Evolutionary conservation across 2,797 vertebrate genomes (phyloP).

Genomic region (Acanthurus tractus): DNA sequence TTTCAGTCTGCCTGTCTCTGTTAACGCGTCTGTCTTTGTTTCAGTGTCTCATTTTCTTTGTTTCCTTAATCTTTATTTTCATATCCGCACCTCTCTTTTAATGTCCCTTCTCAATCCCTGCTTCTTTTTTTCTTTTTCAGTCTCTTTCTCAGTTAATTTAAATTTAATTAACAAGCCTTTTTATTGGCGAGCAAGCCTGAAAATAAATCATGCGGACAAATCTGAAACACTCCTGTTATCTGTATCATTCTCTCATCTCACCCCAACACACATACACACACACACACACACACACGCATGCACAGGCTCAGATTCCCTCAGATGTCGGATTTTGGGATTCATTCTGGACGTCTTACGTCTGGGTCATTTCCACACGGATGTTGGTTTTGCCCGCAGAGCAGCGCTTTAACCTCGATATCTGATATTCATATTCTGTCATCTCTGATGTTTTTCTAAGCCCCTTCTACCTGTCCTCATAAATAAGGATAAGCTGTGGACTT

Average conservation of each 20-base stretch:
- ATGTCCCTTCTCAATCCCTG: background rate
- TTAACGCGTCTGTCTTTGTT: background rate
- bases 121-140: background rate
- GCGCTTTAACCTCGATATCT: constrained; percentile 54
- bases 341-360: constrained; percentile 54
- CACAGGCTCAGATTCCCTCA: constrained; percentile 64
- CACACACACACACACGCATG: constrained; percentile 21
- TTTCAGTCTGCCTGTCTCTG: constrained; percentile 7
- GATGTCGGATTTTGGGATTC: constrained; percentile 61
- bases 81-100: too few relatives aligned
- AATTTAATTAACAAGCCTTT: constrained; percentile 49
- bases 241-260: constrained; percentile 44
- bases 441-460: constrained; percentile 56
- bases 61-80: too few relatives aligned
- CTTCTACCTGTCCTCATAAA: constrained; percentile 59
- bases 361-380: constrained; percentile 74
- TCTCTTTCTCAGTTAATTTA: constrained; percentile 37
- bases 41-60: background rate
- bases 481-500: constrained; percentile 47
- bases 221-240: constrained; percentile 59
- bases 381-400: constrained; percentile 63
- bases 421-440: constrained; percentile 68
- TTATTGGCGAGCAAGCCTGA: constrained; percentile 32
- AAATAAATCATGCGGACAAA: constrained; percentile 50
- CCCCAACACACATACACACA: background rate